Conservation (phyloP, 2,888 invertebrate genomes). For the Drosophila mulleri region DNA sequence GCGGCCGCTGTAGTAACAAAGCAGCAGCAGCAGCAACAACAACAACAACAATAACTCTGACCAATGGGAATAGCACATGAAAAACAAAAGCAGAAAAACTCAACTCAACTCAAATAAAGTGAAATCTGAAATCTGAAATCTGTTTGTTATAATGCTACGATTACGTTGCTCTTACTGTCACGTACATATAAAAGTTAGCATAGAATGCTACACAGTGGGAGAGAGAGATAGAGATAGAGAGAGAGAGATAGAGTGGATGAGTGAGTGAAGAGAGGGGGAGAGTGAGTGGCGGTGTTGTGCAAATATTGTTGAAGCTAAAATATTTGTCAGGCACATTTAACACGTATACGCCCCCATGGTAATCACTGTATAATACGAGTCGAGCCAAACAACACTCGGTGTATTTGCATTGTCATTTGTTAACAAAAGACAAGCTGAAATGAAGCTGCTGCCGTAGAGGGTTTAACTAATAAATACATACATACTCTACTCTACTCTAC, state of each 20-base stretch:
- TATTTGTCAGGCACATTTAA: conserved; percentile 74
- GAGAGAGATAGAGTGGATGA: neutral
- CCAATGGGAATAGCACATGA: conserved; percentile 73
- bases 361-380: conserved; percentile 73
- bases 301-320: conserved; percentile 64
- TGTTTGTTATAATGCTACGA: conserved; percentile 63
- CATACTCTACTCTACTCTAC: neutral
- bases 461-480: conserved; percentile 75
- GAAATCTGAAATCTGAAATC: conserved; percentile 42
- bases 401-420: conserved; percentile 78
- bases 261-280: neutral
- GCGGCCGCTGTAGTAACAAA: conserved; percentile 25
- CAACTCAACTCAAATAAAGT: conserved; percentile 45
- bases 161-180: conserved; percentile 55
- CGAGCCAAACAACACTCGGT: conserved; percentile 56
- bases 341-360: conserved; percentile 78
- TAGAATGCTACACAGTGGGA: neutral
- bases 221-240: neutral
- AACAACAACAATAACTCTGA: conserved; percentile 28
- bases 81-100: conserved; percentile 56
- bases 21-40: conserved; percentile 3
- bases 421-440: conserved; percentile 65
- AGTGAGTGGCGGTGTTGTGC: conserved; percentile 30
- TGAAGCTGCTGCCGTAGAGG: conserved; percentile 63
- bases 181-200: conserved; percentile 39